These are phyloP conservation scores for Leptodactylus fuscus DNA, from an alignment of 2,113 vertebrate species.

Conservation along the genomic window DNA sequence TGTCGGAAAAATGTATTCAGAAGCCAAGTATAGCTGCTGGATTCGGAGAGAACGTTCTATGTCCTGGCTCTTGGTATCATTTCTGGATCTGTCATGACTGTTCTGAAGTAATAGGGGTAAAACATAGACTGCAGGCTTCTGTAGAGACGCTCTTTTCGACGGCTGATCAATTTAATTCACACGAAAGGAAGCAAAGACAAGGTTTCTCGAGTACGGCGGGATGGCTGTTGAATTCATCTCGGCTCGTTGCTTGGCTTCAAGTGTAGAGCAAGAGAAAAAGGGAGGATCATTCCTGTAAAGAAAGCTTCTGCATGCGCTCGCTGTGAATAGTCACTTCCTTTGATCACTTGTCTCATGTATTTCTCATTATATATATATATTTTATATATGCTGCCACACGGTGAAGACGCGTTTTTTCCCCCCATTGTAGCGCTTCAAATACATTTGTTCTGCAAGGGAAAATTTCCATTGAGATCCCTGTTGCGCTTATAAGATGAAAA, in stretches of 20 bases:
- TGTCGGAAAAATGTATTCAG: background rate
- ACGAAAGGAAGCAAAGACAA: background rate
- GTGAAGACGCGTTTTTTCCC: background rate
- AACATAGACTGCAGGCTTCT: background rate
- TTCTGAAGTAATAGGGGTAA: background rate
- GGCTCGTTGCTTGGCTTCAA: too few species aligned
- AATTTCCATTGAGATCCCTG: background rate
- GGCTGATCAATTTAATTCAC: background rate
- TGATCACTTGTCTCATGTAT: constrained; percentile 13
- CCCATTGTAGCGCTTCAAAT: background rate
- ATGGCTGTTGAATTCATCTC: background rate
- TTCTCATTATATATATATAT: background rate
- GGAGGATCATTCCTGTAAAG: background rate
- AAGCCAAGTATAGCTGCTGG: background rate
- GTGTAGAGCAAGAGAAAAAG: too few species aligned
- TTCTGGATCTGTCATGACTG: constrained; percentile 4
- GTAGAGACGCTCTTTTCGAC: too few species aligned
- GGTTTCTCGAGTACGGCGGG: background rate
- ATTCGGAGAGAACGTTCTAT: background rate
- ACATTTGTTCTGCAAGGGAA: background rate
- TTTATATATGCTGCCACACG: background rate
- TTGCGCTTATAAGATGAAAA: background rate
- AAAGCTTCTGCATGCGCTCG: background rate
- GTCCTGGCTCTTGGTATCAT: background rate
- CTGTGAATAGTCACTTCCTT: background rate